Base-by-base conservation (phyloP, 1,140 invertebrate genomes). In the Drosophila sp. region DNA sequence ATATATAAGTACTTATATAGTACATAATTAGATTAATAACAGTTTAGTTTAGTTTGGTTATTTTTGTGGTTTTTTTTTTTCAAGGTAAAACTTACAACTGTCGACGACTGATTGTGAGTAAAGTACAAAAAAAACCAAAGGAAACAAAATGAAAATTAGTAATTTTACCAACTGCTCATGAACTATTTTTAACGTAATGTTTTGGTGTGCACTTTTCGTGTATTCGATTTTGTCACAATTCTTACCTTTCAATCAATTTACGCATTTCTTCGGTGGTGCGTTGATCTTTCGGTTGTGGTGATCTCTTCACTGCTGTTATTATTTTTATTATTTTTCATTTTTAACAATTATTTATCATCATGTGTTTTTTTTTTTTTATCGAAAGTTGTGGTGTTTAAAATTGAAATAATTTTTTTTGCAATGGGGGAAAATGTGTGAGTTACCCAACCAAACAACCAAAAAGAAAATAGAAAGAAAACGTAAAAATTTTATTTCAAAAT, bases 171-270 rank as follows among this genome's bases (percentile, higher is more conserved):
- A 38, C 10, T 38, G 35, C 35, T 10, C 10, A 30, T 4, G 30
- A 30, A 30, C 2, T 30, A 38, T 38, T 3, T 38, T 38, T 11
- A 38, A 38, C 8, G 11, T 11, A 5, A 8, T 8, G 3, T 38
- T 38, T 1, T 8, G 10, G 10, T 38, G 10, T 38, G 35, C 7
- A 10, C 11, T 11, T 4, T 38, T 38, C 10, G 35, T 38, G 2
- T 38, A 11, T 38, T 38, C 1, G 1, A 11, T 38, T n/a, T 11
- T 38, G 35, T 38, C 35, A 38, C 60, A 64, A 29, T 62, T 78
- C 82, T 97, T 95, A 98, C 97, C 96, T 97, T 95, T 98, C 97
- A 94, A 98, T 97, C 93, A 98, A 96, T 95, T 97, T 97, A 94
- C 97, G 95, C 96, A 97, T 97, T 95, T 97, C 97, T 94, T 97